Base-by-base conservation (phyloP, 1,140 invertebrate genomes). In the Trissolcus basalis region DNA sequence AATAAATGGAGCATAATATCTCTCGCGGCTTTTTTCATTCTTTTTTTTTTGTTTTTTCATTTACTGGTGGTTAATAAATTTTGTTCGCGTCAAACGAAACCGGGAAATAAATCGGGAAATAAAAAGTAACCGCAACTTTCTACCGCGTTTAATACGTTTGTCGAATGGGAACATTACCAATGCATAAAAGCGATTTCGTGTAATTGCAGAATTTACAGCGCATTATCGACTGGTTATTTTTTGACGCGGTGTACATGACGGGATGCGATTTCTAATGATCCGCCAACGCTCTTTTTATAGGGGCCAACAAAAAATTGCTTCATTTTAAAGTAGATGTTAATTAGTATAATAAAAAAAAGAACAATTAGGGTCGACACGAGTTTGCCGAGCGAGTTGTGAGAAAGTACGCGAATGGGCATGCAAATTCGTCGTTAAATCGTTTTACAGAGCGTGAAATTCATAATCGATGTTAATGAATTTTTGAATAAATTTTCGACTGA, bases 1-100 rank as follows among this genome's bases (percentile, higher is more conserved):
- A 59, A 65, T 36, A 59, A 59, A 59, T 65, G 49, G 60, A 65
- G 60, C 69, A 72, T 64, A 64, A 59, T 59, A 56, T 72, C 54
- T 32, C 10, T 39, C 12, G 32, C 43, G 12, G n/a, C n/a, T 39
- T 39, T 3, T 39, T 39, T 39, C 36, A 3, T 39, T 39, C 9
- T 39, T 27, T 27, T 27, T 27, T 27, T 27, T 27, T 27, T 6
- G 19, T 41, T 39, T 54, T 53, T 47, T 71, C 50, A 71, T 35
- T 44, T n/a, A n/a, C n/a, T n/a, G 13, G 33, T 13, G 10, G 7
- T 16, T 58, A 45, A 64, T 58, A 58, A 55, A 70, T 63, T 49
- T 15, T n/a, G 13, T 13, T 45, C 35, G 35, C 15, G 64, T 59
- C 65, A 69, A 54, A 43, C 35, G 58, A 54, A 58, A 58, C 44